These are phyloP conservation scores for Ashinkailepas kermadecensis DNA, from an alignment of 2,888 invertebrate genomes.

Conservation along the genomic window DNA sequence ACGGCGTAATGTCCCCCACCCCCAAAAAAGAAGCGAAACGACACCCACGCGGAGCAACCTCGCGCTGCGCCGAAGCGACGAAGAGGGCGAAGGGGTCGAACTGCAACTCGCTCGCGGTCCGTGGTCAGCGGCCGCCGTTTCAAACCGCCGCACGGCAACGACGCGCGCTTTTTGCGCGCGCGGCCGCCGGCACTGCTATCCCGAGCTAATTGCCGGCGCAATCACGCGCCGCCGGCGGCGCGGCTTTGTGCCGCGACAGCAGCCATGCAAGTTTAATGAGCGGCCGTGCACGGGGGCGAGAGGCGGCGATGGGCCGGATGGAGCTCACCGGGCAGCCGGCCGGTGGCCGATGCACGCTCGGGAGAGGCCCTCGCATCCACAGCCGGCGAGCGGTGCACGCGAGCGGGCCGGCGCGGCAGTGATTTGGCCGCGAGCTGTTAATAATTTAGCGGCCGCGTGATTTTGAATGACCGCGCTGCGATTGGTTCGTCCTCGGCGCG, in stretches of 20 bases:
- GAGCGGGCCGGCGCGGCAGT: neutral
- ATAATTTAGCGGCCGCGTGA: constrained; percentile 1
- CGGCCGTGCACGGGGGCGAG: neutral
- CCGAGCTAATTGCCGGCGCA: neutral
- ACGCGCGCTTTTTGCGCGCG: neutral
- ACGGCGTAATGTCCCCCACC: too few species aligned
- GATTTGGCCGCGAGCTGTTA: neutral
- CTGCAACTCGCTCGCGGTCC: too few species aligned
- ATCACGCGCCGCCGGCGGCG: neutral
- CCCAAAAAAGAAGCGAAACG: too few species aligned
- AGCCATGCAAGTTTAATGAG: constrained; percentile 11
- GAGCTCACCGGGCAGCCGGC: neutral
- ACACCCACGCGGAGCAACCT: too few species aligned
- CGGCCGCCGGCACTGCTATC: neutral
- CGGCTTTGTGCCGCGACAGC: neutral
- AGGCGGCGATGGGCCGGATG: neutral
- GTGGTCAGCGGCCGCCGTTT: neutral
- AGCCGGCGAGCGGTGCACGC: neutral
- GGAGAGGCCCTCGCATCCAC: neutral
- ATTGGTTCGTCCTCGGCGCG: neutral
- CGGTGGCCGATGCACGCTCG: neutral
- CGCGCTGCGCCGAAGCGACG: too few species aligned
- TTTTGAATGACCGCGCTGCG: neutral
- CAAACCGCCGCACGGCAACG: neutral
- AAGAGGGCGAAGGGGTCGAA: too few species aligned